Evolutionary conservation across 1,140 invertebrate genomes (phyloP), one percentile per base, ranked within the genome.

Genomic region (Sesamia nonagrioides): DNA sequence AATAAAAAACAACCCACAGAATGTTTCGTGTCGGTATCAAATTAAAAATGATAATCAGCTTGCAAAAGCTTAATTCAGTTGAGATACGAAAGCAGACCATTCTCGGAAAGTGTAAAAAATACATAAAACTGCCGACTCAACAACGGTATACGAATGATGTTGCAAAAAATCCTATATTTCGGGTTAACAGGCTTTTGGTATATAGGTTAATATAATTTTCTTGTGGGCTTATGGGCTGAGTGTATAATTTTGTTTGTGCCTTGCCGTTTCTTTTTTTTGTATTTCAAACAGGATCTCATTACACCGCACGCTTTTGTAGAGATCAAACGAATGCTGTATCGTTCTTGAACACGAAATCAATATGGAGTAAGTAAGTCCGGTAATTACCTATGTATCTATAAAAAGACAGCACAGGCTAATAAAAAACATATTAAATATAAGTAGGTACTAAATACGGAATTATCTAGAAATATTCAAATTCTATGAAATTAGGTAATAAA

Each of bases 31-130:
- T 63, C 69, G 68, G 77, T 72, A 78, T 78, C 77, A 68, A 73
- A 78, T 78, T 78, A 78, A 78, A 73, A 78, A 78, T 78, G 77
- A 78, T 78, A 78, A 78, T 78, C 68, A 78, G 74, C 33, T 72
- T 60, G 63, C 77, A 50, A 63, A 73, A 73, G 77, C 77, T 73
- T 78, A 72, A 78, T 78, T 78, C 68, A n/a, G 60, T 73, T 52
- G 61, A 78, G 58, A 78, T 63, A 40, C 77, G 68, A 78, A 73
- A 61, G 77, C 58, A 33, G 54, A n/a, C 58, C 33, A 45, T 79
- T 79, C 77, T 79, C 27, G 77, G 77, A 79, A 79, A 79, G 9
- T 54, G 42, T 73, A 73, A 79, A 79, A 79, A 79, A 79, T 40
- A 73, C 42, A 79, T 52, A 73, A 78, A 63, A 66, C 45, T 54